phyloP scores from a whole-genome alignment of 2,797 vertebrate species.

The Tangara arthus region DNA sequence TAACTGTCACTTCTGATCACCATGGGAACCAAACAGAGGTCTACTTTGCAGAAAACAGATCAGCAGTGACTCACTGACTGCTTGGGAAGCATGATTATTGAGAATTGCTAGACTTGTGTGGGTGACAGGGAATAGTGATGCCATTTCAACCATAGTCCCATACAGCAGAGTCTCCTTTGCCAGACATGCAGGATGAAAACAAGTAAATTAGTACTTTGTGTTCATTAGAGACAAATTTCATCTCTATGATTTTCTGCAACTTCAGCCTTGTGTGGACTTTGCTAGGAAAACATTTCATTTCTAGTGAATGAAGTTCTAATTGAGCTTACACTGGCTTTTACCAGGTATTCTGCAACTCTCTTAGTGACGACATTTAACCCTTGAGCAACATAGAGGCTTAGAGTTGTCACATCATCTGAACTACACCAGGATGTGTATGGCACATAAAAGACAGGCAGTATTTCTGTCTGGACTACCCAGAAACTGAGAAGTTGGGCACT shows the following conservation, averaged over 20 bases:
- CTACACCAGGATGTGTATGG: background rate
- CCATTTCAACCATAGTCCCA: background rate
- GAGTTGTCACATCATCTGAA: background rate
- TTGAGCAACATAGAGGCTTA: background rate
- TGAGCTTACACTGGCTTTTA: background rate
- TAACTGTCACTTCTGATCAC: constrained; percentile 53
- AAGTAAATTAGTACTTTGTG: background rate
- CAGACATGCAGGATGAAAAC: background rate
- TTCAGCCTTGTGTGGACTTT: background rate
- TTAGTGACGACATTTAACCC: background rate
- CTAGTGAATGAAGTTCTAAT: background rate
- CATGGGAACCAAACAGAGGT: constrained; percentile 53
- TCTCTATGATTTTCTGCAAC: background rate
- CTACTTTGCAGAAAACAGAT: constrained; percentile 49
- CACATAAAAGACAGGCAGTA: background rate
- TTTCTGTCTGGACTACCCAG: background rate
- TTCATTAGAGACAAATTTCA: background rate
- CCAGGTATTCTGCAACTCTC: background rate
- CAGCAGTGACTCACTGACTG: constrained; percentile 34
- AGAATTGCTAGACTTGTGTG: constrained; percentile 49
- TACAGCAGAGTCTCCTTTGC: background rate
- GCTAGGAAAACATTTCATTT: background rate
- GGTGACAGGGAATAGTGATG: constrained; percentile 25
- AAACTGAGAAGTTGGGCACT: background rate
- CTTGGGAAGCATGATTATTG: constrained; percentile 26